These are phyloP conservation scores for Anolis sagrei DNA, from an alignment of 2,113 vertebrate species.

Conservation along the genomic window DNA sequence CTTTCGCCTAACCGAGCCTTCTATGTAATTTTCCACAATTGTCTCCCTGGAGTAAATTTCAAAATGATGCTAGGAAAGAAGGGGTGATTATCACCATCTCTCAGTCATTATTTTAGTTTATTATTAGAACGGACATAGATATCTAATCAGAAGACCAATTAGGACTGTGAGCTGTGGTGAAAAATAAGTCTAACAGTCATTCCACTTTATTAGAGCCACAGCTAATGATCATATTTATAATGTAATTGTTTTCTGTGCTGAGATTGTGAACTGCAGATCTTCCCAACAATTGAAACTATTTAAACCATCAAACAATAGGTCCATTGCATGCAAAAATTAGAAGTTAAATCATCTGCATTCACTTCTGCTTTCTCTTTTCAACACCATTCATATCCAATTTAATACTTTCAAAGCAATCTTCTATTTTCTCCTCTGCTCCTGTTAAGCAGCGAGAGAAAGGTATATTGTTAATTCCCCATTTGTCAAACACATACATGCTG, in stretches of 20 bases:
- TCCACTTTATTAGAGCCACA: slow-evolving; percentile 9
- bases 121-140: not conserved
- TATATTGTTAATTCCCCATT: not conserved
- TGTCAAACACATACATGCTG: not conserved
- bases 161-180: not conserved
- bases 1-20: not conserved
- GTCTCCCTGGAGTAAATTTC: rapidly evolving
- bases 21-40: not conserved
- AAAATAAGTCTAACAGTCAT: slow-evolving; percentile 13
- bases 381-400: not conserved
- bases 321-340: not conserved
- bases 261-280: not conserved
- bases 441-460: not conserved
- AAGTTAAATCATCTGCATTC: slow-evolving; percentile 9
- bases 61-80: not conserved
- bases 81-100: not conserved
- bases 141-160: not conserved
- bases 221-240: slow-evolving; percentile 22
- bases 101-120: not conserved
- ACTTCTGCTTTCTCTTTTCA: not conserved
- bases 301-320: not conserved
- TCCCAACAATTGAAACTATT: slow-evolving; percentile 12
- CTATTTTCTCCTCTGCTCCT: not conserved
- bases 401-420: not conserved
- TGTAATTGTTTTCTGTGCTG: slow-evolving; percentile 15